Percentiles rank a stretch among this genome's conserved stretches.
Evolutionary conservation across 2,888 invertebrate species (phyloP).

Genomic region (Byasa hedistus): DNA sequence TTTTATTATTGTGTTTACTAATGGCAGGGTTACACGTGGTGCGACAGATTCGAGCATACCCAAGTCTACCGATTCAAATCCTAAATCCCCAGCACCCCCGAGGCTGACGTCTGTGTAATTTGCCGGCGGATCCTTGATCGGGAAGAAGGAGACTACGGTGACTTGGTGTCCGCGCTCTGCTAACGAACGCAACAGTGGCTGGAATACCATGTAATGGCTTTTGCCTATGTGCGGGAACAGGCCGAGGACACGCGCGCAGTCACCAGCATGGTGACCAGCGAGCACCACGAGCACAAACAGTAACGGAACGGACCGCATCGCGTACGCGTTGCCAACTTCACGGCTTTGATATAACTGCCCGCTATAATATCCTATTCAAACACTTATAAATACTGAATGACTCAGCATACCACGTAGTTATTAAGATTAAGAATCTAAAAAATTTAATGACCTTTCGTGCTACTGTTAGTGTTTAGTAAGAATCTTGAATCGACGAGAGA

Average conservation of each 20-base stretch:
- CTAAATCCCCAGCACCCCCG: constrained; percentile 57
- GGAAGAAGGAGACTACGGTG: constrained; percentile 81
- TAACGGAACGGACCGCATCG: constrained; percentile 50
- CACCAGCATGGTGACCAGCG: constrained; percentile 45
- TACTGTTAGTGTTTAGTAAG: too few relatives aligned
- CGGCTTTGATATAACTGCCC: constrained; percentile 37
- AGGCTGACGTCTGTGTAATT: constrained; percentile 69
- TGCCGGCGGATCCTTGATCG: constrained; percentile 65
- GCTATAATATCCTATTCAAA: too few relatives aligned
- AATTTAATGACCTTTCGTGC: too few relatives aligned
- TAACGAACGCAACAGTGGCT: constrained; percentile 75
- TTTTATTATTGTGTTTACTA: constrained; percentile 33
- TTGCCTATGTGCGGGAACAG: constrained; percentile 80
- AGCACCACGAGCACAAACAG: constrained; percentile 39
- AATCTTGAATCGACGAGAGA: too few relatives aligned
- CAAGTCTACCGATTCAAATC: constrained; percentile 61
- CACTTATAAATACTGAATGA: too few relatives aligned
- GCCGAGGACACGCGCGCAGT: constrained; percentile 75
- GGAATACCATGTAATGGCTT: constrained; percentile 82
- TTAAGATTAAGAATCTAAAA: too few relatives aligned
- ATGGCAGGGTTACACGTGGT: constrained; percentile 26
- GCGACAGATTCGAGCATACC: background rate
- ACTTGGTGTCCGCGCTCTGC: constrained; percentile 80
- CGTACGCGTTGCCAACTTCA: constrained; percentile 34
- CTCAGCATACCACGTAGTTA: too few relatives aligned